Evolutionary conservation across 1,140 invertebrate genomes (phyloP), one percentile per base, ranked within the genome.

Genomic region (Muscidifurax raptorellus): DNA sequence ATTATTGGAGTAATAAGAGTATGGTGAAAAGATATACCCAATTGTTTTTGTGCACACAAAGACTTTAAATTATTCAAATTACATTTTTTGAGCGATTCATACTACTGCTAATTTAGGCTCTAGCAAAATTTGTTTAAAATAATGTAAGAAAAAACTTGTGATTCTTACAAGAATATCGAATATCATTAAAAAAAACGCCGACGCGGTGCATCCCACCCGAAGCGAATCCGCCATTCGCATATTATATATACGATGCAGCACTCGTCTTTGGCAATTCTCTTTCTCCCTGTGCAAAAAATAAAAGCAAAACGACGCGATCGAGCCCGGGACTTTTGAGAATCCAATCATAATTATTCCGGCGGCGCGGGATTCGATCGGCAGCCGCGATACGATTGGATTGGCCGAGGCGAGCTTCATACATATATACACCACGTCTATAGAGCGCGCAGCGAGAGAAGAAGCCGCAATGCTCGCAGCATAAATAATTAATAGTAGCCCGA

Each of bases 401-500:
- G 88, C 59, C 86, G 87, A 59, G 86, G 86, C 74, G 85, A 86
- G 85, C 84, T 86, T 80, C 83, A 80, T 79, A 82, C 85, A 80
- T 80, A 85, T 85, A 83, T 86, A 86, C 80, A 83, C n/a, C n/a
- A n/a, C n/a, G n/a, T 85, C 85, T 84, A 86, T 85, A 86, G 86
- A 85, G 84, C 28, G 67, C 40, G 27, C 22, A 59, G 44, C 52
- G 47, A 79, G 47, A 25, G 13, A 79, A 79, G 76, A 79, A 71
- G 80, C 86, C 82, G 86, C 90, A 91, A 91, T 90, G 89, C 90
- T 91, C 89, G 89, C 90, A 91, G 90, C 91, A 92, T 92, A 92
- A 92, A 93, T 92, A 93, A 93, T 93, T 93, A 92, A 92, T 92
- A 93, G 91, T 91, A 92, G 91, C 90, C 90, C 18, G 40, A 44